phyloP scores from a whole-genome alignment of 37 sponge, comb jelly and placozoan genomes.

The Corticium candelabrum region DNA sequence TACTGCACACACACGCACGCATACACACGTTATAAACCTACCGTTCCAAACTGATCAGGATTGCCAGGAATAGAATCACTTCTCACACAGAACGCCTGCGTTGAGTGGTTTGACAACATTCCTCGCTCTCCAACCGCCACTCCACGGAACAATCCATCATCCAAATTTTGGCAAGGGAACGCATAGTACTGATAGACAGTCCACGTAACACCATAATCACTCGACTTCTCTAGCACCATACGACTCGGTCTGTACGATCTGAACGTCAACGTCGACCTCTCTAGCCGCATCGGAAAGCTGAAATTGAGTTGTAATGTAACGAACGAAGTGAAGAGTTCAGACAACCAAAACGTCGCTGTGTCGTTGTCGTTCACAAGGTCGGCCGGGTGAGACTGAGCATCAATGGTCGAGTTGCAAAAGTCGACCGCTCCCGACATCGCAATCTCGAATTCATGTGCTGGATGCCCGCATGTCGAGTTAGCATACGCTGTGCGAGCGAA shows the following conservation, averaged over 20 bases:
- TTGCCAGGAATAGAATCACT: background rate
- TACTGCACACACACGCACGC: too few relatives aligned
- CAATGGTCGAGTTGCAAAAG: background rate
- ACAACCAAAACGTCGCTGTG: background rate
- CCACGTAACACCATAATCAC: slow-evolving; percentile 1
- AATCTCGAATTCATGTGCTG: background rate
- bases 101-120: background rate
- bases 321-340: background rate
- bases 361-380: background rate
- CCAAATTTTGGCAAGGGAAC: background rate
- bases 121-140: background rate
- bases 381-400: background rate
- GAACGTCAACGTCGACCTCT: background rate
- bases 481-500: too few relatives aligned
- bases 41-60: background rate
- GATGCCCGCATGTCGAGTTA: background rate
- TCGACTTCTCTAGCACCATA: background rate
- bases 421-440: background rate
- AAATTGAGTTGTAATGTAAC: background rate
- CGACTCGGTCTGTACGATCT: background rate
- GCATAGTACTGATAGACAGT: background rate
- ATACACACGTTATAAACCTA: too few relatives aligned
- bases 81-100: background rate
- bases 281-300: background rate
- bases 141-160: too few relatives aligned